phyloP scores from a whole-genome alignment of 2,113 vertebrate genomes.

The Thunnus maccoyii region DNA sequence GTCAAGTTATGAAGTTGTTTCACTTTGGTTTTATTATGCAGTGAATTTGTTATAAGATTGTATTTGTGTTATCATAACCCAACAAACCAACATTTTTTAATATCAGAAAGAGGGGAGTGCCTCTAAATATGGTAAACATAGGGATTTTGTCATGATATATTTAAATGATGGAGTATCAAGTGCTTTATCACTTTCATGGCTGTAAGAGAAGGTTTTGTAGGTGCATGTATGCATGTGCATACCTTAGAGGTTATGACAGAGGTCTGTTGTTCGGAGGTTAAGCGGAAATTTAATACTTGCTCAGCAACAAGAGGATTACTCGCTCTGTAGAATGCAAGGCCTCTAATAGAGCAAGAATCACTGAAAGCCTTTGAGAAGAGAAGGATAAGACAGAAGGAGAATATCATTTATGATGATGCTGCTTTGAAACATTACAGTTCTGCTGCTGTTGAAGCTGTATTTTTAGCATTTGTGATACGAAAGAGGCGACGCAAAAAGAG shows the following conservation, averaged over 20 bases:
- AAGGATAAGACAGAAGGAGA: neutral
- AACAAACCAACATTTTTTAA: neutral
- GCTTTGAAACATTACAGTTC: neutral
- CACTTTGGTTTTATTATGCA: neutral
- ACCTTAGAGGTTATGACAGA: constrained; percentile 5
- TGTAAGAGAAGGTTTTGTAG: constrained; percentile 1
- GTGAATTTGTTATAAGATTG: neutral
- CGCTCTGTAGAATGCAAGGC: constrained; percentile 2
- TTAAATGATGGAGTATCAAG: constrained; percentile 19
- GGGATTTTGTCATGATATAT: neutral
- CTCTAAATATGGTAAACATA: neutral
- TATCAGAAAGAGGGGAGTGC: neutral
- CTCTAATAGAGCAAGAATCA: neutral
- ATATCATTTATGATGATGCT: too few relatives aligned
- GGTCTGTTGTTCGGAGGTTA: constrained; percentile 28
- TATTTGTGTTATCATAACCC: neutral
- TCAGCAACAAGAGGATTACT: constrained; percentile 36
- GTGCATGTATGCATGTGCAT: neutral
- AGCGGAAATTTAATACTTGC: constrained; percentile 30
- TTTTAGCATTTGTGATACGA: neutral
- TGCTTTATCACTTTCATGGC: constrained; percentile 13
- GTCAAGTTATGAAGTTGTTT: neutral
- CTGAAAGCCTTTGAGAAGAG: neutral
- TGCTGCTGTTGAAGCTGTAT: neutral
- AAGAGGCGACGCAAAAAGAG: neutral